Conservation (phyloP, 1,140 invertebrate species). For the Metopolophium dirhodum region DNA sequence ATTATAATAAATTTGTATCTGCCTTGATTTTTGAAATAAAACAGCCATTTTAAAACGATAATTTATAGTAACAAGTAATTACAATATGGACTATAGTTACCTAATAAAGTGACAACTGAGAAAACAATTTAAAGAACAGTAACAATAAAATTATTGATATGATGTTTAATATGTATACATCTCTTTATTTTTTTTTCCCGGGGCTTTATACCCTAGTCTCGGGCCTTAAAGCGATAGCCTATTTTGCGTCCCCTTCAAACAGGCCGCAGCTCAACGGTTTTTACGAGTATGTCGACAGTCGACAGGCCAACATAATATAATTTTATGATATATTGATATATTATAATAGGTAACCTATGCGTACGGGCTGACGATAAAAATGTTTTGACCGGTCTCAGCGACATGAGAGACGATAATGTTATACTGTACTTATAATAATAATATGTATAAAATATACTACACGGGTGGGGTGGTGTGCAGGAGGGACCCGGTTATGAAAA, state of each 20-base stretch:
- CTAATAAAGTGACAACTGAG: background rate
- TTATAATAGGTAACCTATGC: background rate
- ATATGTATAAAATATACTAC: background rate
- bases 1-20: too few species aligned
- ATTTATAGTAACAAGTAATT: too few species aligned
- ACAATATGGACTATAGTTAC: too few species aligned
- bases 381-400: background rate
- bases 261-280: background rate
- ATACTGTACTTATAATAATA: background rate
- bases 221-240: background rate
- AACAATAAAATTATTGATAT: background rate
- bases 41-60: too few species aligned
- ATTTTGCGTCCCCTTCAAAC: background rate
- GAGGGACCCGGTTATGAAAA: background rate
- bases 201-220: background rate
- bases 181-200: background rate
- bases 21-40: too few species aligned
- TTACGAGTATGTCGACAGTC: background rate
- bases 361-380: background rate
- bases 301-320: background rate
- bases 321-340: background rate
- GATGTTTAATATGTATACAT: background rate
- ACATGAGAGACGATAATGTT: background rate
- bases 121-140: background rate
- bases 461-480: too few species aligned